Evolutionary conservation across 2,113 vertebrate species (phyloP).

Genomic region (Globicephala melas): DNA sequence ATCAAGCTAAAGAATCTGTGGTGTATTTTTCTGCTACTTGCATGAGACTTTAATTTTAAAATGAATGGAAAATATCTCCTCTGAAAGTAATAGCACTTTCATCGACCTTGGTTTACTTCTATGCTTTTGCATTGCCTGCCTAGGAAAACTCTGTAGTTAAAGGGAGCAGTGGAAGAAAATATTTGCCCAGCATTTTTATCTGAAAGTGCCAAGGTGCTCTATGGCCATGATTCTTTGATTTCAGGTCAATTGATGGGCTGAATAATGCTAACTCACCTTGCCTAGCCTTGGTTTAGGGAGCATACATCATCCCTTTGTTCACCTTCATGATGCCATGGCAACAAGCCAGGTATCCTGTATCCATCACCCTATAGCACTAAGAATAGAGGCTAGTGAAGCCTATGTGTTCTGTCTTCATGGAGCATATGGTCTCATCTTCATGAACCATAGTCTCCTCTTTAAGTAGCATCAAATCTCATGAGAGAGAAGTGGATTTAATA

Average conservation of each 20-base stretch:
- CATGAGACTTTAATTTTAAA: slow-evolving; percentile 62
- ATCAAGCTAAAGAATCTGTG: slow-evolving; percentile 57
- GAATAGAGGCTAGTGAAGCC: neutral
- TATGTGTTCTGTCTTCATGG: fast-evolving
- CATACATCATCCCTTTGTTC: neutral
- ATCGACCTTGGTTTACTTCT: slow-evolving; percentile 50
- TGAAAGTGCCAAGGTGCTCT: neutral
- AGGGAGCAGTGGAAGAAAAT: neutral
- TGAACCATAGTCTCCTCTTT: neutral
- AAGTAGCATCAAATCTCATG: fast-evolving
- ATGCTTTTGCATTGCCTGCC: neutral
- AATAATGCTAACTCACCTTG: neutral
- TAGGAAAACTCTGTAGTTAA: neutral
- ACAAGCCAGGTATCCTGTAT: fast-evolving
- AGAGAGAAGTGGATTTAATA: neutral
- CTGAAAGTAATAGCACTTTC: slow-evolving; percentile 11
- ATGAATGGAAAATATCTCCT: slow-evolving; percentile 60
- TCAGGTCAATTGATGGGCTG: neutral
- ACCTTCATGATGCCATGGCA: neutral
- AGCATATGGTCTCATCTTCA: neutral
- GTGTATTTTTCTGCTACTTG: slow-evolving; percentile 71
- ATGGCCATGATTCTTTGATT: neutral
- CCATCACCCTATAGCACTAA: neutral
- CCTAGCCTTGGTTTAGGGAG: neutral
- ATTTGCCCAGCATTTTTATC: neutral